phyloP scores from a whole-genome alignment of 1,140 invertebrate species.

The Medauroidea extradentata region DNA sequence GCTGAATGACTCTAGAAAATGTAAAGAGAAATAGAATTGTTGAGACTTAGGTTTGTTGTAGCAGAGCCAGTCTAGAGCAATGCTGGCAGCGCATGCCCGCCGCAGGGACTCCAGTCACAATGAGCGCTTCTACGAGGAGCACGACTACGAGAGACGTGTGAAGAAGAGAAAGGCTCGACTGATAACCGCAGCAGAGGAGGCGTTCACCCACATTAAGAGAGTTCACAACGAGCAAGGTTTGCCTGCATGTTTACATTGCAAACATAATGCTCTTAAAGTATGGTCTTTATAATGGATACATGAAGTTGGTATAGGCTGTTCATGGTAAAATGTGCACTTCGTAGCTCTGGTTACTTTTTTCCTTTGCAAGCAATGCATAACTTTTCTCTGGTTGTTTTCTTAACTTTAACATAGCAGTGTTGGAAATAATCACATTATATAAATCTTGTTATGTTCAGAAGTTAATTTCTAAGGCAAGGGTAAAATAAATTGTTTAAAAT shows the following conservation, averaged over 20 bases:
- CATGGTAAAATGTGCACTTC: too few relatives aligned
- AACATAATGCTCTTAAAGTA: background rate
- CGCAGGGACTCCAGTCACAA: slow-evolving; percentile 88
- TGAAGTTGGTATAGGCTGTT: background rate
- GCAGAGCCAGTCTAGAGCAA: slow-evolving; percentile 55
- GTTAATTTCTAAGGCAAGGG: too few relatives aligned
- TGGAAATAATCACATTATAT: too few relatives aligned
- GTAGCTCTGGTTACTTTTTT: too few relatives aligned
- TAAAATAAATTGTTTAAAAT: slow-evolving; percentile 3
- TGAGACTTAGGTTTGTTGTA: slow-evolving; percentile 33
- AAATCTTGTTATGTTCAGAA: too few relatives aligned
- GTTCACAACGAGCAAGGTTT: slow-evolving; percentile 59
- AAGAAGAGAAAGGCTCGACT: slow-evolving; percentile 84
- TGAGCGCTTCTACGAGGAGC: slow-evolving; percentile 95
- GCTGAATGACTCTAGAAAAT: too few relatives aligned
- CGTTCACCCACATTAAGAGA: slow-evolving; percentile 92
- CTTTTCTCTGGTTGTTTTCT: too few relatives aligned
- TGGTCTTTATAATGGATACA: background rate
- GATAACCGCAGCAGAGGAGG: slow-evolving; percentile 91
- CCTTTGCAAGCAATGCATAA: slow-evolving; percentile 5
- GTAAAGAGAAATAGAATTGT: too few relatives aligned
- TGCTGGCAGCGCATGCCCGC: slow-evolving; percentile 63
- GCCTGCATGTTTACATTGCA: background rate
- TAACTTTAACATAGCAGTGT: too few relatives aligned
- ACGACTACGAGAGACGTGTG: slow-evolving; percentile 92